Evolutionary conservation across 2,888 invertebrate species (phyloP).

Genomic region (Drosophila mettleri): DNA sequence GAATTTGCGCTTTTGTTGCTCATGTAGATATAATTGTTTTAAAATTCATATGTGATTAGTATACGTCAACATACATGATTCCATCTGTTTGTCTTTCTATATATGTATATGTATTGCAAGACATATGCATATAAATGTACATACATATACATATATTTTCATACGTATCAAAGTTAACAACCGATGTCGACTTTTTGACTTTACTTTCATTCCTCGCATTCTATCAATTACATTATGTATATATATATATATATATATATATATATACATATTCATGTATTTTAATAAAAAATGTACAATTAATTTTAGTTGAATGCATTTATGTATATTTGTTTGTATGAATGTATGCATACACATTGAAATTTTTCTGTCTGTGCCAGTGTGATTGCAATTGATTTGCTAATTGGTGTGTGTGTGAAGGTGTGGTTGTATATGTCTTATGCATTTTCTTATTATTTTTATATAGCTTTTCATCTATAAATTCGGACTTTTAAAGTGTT

Average conservation of each 20-base stretch:
- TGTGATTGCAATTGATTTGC: constrained; percentile 62
- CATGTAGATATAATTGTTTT: constrained; percentile 19
- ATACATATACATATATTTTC: constrained; percentile 11
- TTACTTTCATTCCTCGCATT: constrained; percentile 7
- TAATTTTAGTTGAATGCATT: constrained; percentile 43
- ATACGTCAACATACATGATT: constrained; percentile 58
- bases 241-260: constrained; percentile 4
- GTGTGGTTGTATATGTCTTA: constrained; percentile 12
- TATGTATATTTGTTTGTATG: constrained; percentile 46
- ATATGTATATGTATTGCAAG: background rate
- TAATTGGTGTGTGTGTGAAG: constrained; percentile 42
- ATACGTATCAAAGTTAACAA: constrained; percentile 17
- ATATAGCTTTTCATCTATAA: constrained; percentile 63
- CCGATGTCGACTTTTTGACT: constrained; percentile 23
- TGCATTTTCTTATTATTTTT: constrained; percentile 23
- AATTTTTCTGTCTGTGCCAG: constrained; percentile 27
- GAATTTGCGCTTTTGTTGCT: constrained; percentile 35
- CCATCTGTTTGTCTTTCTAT: constrained; percentile 24
- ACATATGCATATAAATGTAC: constrained; percentile 3
- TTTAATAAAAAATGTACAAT: constrained; percentile 61
- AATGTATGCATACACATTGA: constrained; percentile 36
- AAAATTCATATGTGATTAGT: constrained; percentile 53
- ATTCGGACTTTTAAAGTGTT: constrained; percentile 82
- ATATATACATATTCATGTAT: constrained; percentile 21
- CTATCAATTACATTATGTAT: constrained; percentile 1